Conservation (phyloP, 2,797 vertebrate genomes). For the Kryptopterus vitreolus region DNA sequence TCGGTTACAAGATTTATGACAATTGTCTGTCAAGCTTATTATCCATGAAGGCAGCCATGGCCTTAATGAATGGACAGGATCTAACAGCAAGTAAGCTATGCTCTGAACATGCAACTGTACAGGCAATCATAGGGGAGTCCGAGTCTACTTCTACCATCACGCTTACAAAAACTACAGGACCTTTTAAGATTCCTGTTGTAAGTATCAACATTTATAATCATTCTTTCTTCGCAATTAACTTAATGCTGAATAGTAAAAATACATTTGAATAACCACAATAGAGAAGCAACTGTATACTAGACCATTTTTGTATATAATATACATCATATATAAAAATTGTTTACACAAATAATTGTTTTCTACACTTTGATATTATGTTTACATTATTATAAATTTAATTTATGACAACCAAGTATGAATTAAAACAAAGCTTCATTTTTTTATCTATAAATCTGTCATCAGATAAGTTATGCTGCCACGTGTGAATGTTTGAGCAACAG, state of each 20-base stretch:
- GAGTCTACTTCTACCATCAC: constrained; percentile 72
- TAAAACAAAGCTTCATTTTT: no score
- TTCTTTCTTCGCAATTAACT: neutral
- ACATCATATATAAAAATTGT: neutral
- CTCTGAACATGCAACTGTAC: constrained; percentile 64
- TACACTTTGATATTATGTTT: no score
- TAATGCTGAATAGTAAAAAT: neutral
- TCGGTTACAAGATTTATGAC: constrained; percentile 52
- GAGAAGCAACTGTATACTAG: neutral
- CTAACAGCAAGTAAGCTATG: constrained; percentile 52
- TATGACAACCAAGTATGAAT: no score
- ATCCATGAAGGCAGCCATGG: constrained; percentile 47
- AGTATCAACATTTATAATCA: constrained; percentile 2
- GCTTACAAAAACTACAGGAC: constrained; percentile 67
- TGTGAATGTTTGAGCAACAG: no score
- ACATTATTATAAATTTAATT: no score
- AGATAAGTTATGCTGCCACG: no score
- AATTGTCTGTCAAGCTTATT: constrained; percentile 49
- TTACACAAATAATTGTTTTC: neutral
- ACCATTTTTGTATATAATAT: neutral
- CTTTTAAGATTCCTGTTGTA: constrained; percentile 75
- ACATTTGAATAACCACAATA: neutral
- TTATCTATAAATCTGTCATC: no score
- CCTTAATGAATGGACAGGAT: constrained; percentile 44
- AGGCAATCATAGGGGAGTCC: constrained; percentile 72